These are phyloP conservation scores for Paramormyrops hopkinsi DNA, from an alignment of 2,797 vertebrate species.

Conservation along the genomic window DNA sequence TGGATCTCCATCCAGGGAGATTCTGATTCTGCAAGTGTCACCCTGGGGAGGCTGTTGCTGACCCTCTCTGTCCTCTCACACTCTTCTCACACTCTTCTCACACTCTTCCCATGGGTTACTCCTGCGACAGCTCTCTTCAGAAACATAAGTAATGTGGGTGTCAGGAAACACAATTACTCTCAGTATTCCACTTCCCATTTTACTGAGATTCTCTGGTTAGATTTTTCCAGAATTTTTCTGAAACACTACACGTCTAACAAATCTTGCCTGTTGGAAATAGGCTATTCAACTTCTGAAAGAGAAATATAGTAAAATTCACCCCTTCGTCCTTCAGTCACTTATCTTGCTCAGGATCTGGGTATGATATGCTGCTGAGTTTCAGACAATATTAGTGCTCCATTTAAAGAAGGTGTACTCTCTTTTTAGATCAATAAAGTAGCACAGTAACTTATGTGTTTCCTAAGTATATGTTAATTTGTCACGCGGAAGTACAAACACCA, in stretches of 20 bases:
- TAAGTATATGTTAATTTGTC: not conserved
- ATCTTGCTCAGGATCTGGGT: not conserved
- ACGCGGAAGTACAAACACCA: not conserved
- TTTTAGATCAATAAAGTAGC: not conserved
- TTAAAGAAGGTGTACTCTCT: not conserved
- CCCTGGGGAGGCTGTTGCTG: not conserved
- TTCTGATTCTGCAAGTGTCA: not conserved
- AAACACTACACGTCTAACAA: not conserved
- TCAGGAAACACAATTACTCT: not conserved
- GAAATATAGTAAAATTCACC: not conserved
- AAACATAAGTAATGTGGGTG: not conserved
- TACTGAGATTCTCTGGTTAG: not conserved
- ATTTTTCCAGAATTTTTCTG: not conserved
- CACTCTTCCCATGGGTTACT: not conserved
- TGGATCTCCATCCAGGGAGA: not conserved
- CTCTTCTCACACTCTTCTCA: not conserved
- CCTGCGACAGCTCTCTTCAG: not conserved
- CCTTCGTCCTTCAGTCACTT: not conserved
- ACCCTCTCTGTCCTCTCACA: not conserved
- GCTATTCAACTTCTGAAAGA: not conserved
- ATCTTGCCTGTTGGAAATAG: not conserved
- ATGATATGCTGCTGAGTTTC: not conserved
- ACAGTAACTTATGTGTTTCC: not conserved
- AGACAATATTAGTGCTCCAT: not conserved
- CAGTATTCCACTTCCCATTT: not conserved